Evolutionary conservation across 2,888 invertebrate species (phyloP), one percentile per base, ranked within the genome.

Genomic region (Drosophila borealis): DNA sequence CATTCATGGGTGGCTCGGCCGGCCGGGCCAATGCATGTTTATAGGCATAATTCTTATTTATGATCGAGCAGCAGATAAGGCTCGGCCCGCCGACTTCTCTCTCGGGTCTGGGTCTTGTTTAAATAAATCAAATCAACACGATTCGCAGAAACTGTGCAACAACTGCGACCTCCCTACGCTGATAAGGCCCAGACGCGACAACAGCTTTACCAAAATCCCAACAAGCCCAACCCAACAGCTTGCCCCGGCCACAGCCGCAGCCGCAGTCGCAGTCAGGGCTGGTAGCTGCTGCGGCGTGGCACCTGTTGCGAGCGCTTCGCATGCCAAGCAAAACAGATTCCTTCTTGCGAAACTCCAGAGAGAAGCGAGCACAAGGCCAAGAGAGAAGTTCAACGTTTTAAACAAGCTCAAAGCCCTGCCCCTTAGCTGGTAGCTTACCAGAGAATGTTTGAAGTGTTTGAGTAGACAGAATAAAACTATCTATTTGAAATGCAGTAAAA

Each of bases 71-170:
- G 74, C 61, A 63, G 83, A 89, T 89, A 87, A 88, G 85, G 80
- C 41, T 46, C 34, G 49, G 19, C 42, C 6, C 37, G 39, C 25
- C 41, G 29, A n/a, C 53, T 37, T 21, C 34, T 33, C 49, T 41
- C 49, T 41, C 13, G 51, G 42, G 61, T 48, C 72, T 61, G 51
- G 57, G 56, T 70, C 53, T 70, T 74, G 74, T 70, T 78, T 73
- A 80, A 81, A 89, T 89, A 89, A 89, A 89, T 89, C 89, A 89
- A 89, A 87, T 83, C 88, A 85, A 88, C 89, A 88, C 88, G 87
- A 89, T 89, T 89, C 89, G 81, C 73, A 84, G 89, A 88, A 88
- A 88, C 74, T 70, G 55, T 64, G 70, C 60, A 61, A 62, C 53
- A 73, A 56, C 69, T 53, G 14, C 49, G 37, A 49, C 64, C 59